These are phyloP conservation scores for Sebastes schlegelii DNA, from an alignment of 2,113 vertebrate genomes.

Conservation along the genomic window DNA sequence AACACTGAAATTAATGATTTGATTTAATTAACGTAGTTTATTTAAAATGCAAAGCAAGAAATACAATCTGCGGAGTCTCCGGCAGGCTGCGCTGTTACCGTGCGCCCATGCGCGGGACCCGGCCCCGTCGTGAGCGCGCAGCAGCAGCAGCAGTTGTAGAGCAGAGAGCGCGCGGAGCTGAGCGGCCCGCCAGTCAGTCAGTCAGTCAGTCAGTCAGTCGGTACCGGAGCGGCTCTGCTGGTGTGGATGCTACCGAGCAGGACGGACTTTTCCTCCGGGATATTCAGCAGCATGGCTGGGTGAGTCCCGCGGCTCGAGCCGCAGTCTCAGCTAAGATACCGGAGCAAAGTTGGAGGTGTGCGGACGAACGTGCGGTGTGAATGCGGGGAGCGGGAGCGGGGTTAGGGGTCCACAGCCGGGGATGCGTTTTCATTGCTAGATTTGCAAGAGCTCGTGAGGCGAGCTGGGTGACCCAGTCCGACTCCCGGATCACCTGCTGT, in stretches of 20 bases:
- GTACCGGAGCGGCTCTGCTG: conserved; percentile 19
- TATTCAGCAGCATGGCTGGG: conserved; percentile 51
- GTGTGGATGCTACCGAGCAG: conserved; percentile 58
- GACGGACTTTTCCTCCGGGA: conserved; percentile 30
- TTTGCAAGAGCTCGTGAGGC: neutral
- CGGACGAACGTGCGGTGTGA: conserved; percentile 1
- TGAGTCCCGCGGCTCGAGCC: conserved; percentile 34
- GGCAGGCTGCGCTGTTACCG: conserved; percentile 79
- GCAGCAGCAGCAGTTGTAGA: conserved; percentile 29
- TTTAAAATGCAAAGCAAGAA: neutral
- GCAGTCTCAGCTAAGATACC: neutral
- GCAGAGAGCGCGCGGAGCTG: conserved; percentile 11
- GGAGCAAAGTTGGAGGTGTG: conserved; percentile 24
- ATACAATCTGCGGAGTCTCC: conserved; percentile 39
- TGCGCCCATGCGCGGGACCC: conserved; percentile 48
- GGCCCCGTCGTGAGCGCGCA: conserved; percentile 36
- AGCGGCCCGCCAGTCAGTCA: neutral
- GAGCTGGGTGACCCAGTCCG: neutral
- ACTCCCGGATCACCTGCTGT: neutral
- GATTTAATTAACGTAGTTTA: neutral
- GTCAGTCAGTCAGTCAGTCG: neutral
- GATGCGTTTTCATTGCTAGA: neutral
- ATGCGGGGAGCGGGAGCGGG: conserved; percentile 21
- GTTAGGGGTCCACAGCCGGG: neutral
- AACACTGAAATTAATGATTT: neutral